A percentile compares a stretch with the other conserved stretches of the same genome.
These are phyloP conservation scores for Zaprionus taronus DNA, from an alignment of 1,140 invertebrate species.

Conservation along the genomic window DNA sequence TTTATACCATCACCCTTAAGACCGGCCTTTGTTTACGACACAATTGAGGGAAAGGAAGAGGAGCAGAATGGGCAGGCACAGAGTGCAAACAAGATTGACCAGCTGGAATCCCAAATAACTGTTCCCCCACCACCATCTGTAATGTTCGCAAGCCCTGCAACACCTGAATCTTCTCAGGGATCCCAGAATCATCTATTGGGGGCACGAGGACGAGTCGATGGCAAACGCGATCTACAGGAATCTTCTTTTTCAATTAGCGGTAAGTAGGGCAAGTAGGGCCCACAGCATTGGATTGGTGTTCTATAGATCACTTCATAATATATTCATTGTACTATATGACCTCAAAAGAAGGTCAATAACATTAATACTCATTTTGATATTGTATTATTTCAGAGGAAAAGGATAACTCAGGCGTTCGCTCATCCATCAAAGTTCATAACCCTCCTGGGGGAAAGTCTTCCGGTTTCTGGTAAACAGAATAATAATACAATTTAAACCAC, in stretches of 20 bases:
- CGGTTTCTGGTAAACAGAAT: slow-evolving; percentile 86
- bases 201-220: slow-evolving; percentile 89
- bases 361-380: not conserved
- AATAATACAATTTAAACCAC: not conserved
- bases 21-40: slow-evolving; percentile 85
- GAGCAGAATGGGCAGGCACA: slow-evolving; percentile 54
- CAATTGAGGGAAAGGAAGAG: slow-evolving; percentile 57
- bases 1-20: slow-evolving; percentile 85
- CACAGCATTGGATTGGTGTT: not conserved
- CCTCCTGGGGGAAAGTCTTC: slow-evolving; percentile 89
- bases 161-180: slow-evolving; percentile 54
- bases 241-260: slow-evolving; percentile 97
- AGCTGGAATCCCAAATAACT: slow-evolving; percentile 74
- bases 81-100: slow-evolving; percentile 80
- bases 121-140: slow-evolving; percentile 55
- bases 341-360: not conserved
- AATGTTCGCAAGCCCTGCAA: slow-evolving; percentile 51
- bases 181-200: slow-evolving; percentile 87
- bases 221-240: slow-evolving; percentile 95
- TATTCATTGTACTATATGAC: not conserved
- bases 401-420: slow-evolving; percentile 86
- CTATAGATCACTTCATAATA: not conserved
- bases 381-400: slow-evolving; percentile 86
- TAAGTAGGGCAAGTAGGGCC: slow-evolving; percentile 85
- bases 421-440: slow-evolving; percentile 88